phyloP scores from a whole-genome alignment of 2,113 vertebrate genomes.

The Serilophus lunatus region DNA sequence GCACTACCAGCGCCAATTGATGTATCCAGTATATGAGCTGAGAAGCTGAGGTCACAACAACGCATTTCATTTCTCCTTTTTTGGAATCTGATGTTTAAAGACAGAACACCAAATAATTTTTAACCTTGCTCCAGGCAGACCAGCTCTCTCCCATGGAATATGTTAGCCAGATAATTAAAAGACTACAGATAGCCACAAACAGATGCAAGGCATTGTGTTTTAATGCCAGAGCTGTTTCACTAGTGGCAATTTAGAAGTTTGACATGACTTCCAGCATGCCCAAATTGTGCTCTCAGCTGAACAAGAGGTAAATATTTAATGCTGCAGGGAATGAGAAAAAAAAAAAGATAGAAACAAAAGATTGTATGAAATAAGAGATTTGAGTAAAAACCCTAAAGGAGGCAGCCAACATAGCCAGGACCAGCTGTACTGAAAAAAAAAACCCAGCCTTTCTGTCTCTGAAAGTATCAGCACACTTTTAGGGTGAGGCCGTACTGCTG shows the following conservation, averaged over 20 bases:
- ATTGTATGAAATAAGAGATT: background rate
- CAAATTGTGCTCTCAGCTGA: background rate
- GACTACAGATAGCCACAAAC: slow-evolving; percentile 19
- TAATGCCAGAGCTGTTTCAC: background rate
- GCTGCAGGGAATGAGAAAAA: background rate
- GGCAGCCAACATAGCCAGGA: background rate
- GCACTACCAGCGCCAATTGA: background rate
- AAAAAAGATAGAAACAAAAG: background rate
- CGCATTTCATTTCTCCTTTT: background rate
- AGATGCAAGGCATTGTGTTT: background rate
- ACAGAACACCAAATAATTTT: background rate
- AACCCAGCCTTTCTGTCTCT: background rate
- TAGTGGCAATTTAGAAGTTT: background rate
- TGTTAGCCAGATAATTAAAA: slow-evolving; percentile 25
- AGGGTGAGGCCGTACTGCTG: background rate
- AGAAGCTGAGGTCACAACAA: background rate
- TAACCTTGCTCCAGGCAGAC: background rate
- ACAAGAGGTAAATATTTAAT: background rate
- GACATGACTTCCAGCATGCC: background rate
- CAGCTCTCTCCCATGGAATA: background rate
- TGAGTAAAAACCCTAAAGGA: background rate
- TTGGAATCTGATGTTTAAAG: background rate
- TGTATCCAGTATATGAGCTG: background rate
- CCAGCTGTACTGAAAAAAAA: background rate
- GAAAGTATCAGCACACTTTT: background rate